Evolutionary conservation across 2,797 vertebrate species (phyloP), one percentile per base, ranked within the genome.

Genomic region (Synaphobranchus kaupii): DNA sequence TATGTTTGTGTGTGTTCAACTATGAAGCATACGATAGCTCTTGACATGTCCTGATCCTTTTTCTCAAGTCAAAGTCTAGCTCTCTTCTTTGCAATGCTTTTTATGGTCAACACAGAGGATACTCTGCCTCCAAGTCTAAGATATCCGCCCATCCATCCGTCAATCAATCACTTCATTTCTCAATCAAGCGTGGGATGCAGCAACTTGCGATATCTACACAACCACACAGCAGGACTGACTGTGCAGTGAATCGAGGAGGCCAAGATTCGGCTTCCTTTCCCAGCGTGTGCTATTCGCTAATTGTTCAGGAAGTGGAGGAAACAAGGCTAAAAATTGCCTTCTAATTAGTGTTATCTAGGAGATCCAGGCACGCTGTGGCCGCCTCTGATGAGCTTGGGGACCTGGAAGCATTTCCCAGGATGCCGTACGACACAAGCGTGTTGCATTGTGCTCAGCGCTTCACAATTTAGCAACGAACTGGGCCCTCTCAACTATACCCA

Each of bases 311-410:
- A 84, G 84, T 63, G 52, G 85, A 73, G 71, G 84, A 56, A 44
- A 85, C 60, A 85, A 60, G 58, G 56, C 84, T 85, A 84, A 87
- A 88, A 85, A 88, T 39, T 34, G 84, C 10, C 13, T 56, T 47
- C 80, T 84, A 83, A 86, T 76, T 76, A 78, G 83, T 83, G 80
- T 56, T 84, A 84, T 84, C 54, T 76, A 7, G 39, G 81, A 83
- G 80, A 63, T 22, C 63, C 50, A 84, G 85, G 81, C 80, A 34
- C 50, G 28, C 66, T 25, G 80, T 50, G 60, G 81, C 66, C 58
- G 17, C 54, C 63, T 28, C 81, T 76, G 88, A 84, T 84, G 85
- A 84, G 85, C 68, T 58, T 9, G 17, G 54, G 81, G 82, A 86
- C 44, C 54, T 31, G 85, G 31, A 88, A 86, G 81, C 78, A 76